phyloP scores from a whole-genome alignment of 2,797 vertebrate genomes.

The Pseudomugil gertrudae region DNA sequence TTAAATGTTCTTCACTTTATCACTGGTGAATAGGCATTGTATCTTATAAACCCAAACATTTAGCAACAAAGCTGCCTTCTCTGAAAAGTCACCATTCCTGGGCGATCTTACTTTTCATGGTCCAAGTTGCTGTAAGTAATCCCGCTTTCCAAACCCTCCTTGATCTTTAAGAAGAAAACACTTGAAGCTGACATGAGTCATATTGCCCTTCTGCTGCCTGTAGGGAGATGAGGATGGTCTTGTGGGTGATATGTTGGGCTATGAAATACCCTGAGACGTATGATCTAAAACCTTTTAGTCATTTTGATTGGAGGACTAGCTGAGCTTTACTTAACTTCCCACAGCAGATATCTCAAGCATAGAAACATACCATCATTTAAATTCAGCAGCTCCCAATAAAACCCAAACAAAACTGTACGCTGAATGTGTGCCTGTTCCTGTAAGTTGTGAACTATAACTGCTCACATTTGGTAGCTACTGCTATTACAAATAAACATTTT shows the following conservation, averaged over 20 bases:
- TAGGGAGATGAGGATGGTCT: not conserved
- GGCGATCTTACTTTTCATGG: not conserved
- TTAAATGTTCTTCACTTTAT: too few species aligned
- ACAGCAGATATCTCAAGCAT: not conserved
- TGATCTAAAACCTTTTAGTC: not conserved
- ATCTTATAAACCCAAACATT: too few species aligned
- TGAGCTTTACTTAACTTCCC: not conserved
- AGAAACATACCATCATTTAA: not conserved
- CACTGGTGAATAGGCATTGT: too few species aligned
- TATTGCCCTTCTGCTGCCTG: not conserved
- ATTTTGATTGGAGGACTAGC: not conserved
- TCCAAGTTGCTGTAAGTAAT: not conserved
- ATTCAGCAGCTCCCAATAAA: not conserved
- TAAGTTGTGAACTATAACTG: slow-evolving; percentile 21
- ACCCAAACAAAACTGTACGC: not conserved
- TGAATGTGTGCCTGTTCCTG: not conserved
- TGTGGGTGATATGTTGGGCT: not conserved
- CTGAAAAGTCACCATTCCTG: too few species aligned
- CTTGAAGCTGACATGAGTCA: not conserved
- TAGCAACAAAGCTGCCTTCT: too few species aligned
- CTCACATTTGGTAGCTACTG: slow-evolving; percentile 26
- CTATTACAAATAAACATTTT: slow-evolving; percentile 12
- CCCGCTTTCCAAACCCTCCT: not conserved
- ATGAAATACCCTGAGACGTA: too few species aligned
- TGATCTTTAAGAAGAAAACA: not conserved